A percentile compares a stretch with the other conserved stretches of the same genome.
Conservation (phyloP, 2,888 invertebrate genomes). For the Protodeltote pygarga region DNA sequence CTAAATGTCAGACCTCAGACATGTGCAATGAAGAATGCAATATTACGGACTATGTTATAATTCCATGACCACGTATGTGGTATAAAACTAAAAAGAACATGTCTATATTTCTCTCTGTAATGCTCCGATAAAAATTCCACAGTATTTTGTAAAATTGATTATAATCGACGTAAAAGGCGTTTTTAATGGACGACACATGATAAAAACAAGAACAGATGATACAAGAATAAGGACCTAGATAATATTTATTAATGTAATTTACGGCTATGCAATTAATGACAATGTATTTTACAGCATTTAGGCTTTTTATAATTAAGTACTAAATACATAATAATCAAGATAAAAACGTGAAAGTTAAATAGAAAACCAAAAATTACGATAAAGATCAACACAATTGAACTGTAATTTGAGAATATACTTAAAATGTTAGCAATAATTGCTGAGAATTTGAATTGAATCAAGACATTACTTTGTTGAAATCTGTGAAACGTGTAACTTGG, state of each 20-base stretch:
- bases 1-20: slow-evolving; percentile 20
- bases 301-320: slow-evolving; percentile 6
- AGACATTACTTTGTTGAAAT: slow-evolving; percentile 62
- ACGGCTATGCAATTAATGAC: no score
- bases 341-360: slow-evolving; percentile 21
- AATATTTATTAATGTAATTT: no score
- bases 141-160: slow-evolving; percentile 7
- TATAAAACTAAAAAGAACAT: slow-evolving; percentile 1
- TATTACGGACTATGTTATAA: slow-evolving; percentile 5
- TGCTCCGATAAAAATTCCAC: not conserved
- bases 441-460: slow-evolving; percentile 55
- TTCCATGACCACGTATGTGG: not conserved
- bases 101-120: not conserved
- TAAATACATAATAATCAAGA: slow-evolving; percentile 4
- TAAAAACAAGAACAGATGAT: slow-evolving; percentile 5
- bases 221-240: slow-evolving; percentile 4
- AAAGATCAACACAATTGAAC: slow-evolving; percentile 50
- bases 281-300: not conserved
- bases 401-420: slow-evolving; percentile 38
- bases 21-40: slow-evolving; percentile 13
- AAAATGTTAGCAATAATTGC: slow-evolving; percentile 37
- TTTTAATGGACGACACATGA: slow-evolving; percentile 30
- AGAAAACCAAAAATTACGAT: slow-evolving; percentile 41
- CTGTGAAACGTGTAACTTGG: slow-evolving; percentile 34
- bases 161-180: slow-evolving; percentile 20